Base-by-base conservation (phyloP, 2,888 invertebrate genomes). In the Cerceris rybyensis region DNA sequence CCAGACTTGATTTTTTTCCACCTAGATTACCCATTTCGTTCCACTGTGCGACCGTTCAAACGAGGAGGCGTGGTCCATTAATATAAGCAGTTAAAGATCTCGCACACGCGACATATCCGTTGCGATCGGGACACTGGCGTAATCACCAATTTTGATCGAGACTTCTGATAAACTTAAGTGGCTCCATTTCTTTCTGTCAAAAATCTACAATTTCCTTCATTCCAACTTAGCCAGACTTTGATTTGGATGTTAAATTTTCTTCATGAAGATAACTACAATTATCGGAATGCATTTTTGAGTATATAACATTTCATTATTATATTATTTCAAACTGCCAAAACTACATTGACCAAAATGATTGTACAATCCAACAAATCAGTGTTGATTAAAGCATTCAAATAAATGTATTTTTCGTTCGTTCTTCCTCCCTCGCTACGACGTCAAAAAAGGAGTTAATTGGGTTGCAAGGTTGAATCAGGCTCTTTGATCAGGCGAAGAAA, bases 31-130 rank as follows among this genome's bases (percentile, higher is more conserved):
- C n/a, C n/a, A n/a, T n/a, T n/a, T n/a, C n/a, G n/a, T n/a, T n/a
- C n/a, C n/a, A n/a, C n/a, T n/a, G n/a, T n/a, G n/a, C n/a, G n/a
- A 75, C 52, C 28, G 58, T 66, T 61, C 74, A 80, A 85, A 80
- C 79, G 86, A 86, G 82, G 80, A 85, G 87, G 85, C 86, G 86
- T 83, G 84, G 83, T 83, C 79, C 82, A 75, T 83, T 76, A 80
- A 83, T 85, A 83, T 78, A 80, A 74, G 50, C 57, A 49, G 68
- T 83, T 75, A 83, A 75, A 72, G 74, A 68, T 74, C 67, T 80
- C 61, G 71, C 70, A 68, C 65, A 68, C 61, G 66, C 69, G 70
- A 64, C 63, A 71, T 58, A 77, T 69, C 50, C 70, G 64, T 57
- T 39, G 63, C 39, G 64, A 59, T 41, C 60, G 16, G 28, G 57